Conservation (phyloP, 2,113 vertebrate species). For the Prunella fulvescens region DNA sequence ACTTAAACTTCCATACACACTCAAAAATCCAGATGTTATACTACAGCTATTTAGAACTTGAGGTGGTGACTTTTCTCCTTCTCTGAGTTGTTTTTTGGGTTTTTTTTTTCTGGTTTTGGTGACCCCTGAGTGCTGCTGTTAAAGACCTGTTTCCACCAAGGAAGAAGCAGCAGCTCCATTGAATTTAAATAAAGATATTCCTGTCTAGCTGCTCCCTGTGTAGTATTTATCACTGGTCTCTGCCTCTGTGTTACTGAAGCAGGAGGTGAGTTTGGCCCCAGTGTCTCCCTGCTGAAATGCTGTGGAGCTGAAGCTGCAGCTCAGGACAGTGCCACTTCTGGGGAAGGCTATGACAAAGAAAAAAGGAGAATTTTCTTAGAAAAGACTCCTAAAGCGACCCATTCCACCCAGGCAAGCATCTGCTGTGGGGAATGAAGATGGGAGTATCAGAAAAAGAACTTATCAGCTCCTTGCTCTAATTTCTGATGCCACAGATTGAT, state of each 20-base stretch:
- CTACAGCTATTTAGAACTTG: not conserved
- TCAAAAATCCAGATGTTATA: not conserved
- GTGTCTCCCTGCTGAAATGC: not conserved
- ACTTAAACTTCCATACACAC: rapidly evolving
- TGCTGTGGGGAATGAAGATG: not conserved
- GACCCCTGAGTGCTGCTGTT: not conserved
- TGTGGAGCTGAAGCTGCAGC: not conserved
- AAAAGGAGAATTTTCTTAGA: not conserved
- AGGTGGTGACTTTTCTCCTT: not conserved
- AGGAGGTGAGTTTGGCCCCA: not conserved
- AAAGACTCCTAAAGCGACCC: not conserved
- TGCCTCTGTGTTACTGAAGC: not conserved
- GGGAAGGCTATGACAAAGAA: not conserved
- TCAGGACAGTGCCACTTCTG: not conserved
- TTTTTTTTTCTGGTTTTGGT: not conserved
- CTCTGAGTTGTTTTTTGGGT: not conserved
- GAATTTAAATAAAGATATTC: not conserved
- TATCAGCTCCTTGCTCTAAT: not conserved
- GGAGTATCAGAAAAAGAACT: not conserved
- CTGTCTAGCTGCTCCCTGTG: not conserved
- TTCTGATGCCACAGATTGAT: not conserved
- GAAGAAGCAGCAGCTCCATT: not conserved
- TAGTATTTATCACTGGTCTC: not conserved
- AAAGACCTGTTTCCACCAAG: not conserved
- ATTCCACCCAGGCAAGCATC: not conserved